Base-by-base conservation (phyloP, 2,797 vertebrate species). In the Acomys russatus region DNA sequence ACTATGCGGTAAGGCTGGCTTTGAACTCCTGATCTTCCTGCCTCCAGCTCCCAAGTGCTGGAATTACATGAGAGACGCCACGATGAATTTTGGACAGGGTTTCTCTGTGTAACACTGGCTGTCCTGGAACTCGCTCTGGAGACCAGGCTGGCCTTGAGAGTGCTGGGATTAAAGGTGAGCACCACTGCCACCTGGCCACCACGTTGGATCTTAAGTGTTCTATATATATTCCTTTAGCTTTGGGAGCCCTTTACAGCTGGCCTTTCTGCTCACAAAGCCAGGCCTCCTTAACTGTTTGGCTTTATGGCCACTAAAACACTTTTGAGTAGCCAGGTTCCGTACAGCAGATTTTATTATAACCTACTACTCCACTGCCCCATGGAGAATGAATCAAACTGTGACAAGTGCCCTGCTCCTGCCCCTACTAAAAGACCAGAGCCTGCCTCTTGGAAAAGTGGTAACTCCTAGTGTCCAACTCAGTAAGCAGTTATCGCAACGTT, bases 401-500 rank as follows among this genome's bases (percentile, higher is more conserved):
- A 12, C 15, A n/a, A 44, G 22, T 49, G 49, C 44, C 56, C 86
- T 61, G 3, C 9, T 71, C 54, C 66, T 6, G 1, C 11, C 3
- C n/a, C 56, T 44, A 90, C 73, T 73, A 76, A 87, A 82, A 78
- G 63, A 90, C 56, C 10, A 63, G 33, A 54, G 51, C 4, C 28
- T 28, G 33, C 49, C 25, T 74, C 56, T 20, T 22, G 12, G 63
- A 33, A 88, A 90, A 73, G 88, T 44, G 44, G 44, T 76, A 84
- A 89, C 64, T 61, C 59, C 82, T 78, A 54, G 74, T 63, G 51
- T 30, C 76, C 94, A 87, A 15, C 66, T 91, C 92, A 77, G 59
- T 76, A 79, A 95, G 95, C 83, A n/a, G 63, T 38, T 38, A 63
- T 96, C 98, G 88, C 92, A 93, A 98, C 97, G 97, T 97, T 96